Evolutionary conservation across 2,113 vertebrate genomes (phyloP).

Genomic region (Rhineura floridana): DNA sequence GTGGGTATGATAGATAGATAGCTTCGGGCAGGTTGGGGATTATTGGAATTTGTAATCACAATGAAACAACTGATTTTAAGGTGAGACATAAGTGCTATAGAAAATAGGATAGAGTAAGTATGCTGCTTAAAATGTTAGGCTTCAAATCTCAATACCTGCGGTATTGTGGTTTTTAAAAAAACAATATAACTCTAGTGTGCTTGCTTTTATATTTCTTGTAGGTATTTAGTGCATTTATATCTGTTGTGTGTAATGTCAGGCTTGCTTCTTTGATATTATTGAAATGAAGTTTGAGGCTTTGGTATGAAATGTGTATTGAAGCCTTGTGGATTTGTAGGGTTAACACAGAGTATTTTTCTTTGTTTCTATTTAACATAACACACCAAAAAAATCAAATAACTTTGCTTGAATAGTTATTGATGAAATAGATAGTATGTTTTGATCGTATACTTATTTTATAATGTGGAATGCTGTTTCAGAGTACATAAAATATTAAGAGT

Average conservation of each 20-base stretch:
- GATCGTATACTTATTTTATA: not conserved
- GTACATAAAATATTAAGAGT: not conserved
- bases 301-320: not conserved
- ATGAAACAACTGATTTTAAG: not conserved
- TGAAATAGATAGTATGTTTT: not conserved
- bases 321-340: not conserved
- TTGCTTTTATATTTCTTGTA: not conserved
- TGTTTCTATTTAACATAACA: not conserved
- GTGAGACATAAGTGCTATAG: not conserved
- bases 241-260: not conserved
- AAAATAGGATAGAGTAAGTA: not conserved
- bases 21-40: not conserved
- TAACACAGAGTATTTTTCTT: not conserved
- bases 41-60: not conserved
- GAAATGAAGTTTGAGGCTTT: not conserved
- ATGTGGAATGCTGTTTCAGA: not conserved
- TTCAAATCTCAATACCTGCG: not conserved
- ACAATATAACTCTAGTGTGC: not conserved
- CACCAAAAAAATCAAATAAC: not conserved
- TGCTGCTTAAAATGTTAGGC: not conserved
- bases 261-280: not conserved
- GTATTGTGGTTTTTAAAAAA: not conserved
- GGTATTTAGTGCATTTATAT: not conserved
- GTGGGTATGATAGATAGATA: conserved; percentile 7
- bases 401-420: not conserved